These are phyloP conservation scores for Leistus spinibarbis DNA, from an alignment of 2,888 invertebrate genomes.

Conservation along the genomic window DNA sequence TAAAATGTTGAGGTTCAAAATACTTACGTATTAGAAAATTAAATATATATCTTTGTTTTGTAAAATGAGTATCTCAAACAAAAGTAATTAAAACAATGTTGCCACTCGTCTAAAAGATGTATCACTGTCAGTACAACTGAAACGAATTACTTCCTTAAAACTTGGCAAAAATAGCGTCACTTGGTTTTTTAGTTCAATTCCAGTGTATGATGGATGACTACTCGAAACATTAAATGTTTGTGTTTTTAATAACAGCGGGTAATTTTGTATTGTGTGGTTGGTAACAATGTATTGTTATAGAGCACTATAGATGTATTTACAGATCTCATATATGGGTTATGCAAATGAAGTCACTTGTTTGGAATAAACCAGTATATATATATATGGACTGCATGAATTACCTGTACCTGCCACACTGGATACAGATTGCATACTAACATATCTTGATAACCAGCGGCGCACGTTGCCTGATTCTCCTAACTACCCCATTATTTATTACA, in stretches of 20 bases:
- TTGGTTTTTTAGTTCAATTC: not conserved
- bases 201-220: not conserved
- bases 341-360: not conserved
- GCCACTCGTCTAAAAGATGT: not conserved
- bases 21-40: too few species aligned
- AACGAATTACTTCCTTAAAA: not conserved
- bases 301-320: not conserved
- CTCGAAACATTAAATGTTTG: not conserved
- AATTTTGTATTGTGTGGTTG: not conserved
- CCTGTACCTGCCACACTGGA: not conserved
- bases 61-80: not conserved
- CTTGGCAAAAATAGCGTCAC: not conserved
- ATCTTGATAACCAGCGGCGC: not conserved
- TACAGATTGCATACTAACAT: not conserved
- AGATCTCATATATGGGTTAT: not conserved
- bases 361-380: not conserved
- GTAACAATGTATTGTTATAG: not conserved
- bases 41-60: not conserved
- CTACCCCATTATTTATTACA: too few species aligned
- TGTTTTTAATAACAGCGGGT: not conserved
- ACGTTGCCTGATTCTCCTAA: too few species aligned
- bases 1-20: too few species aligned
- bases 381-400: not conserved
- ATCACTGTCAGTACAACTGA: not conserved
- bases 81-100: not conserved